Evolutionary conservation across 2,113 vertebrate genomes (phyloP), one percentile per base, ranked within the genome.

Genomic region (Boulengeromyrus knoepffleri): DNA sequence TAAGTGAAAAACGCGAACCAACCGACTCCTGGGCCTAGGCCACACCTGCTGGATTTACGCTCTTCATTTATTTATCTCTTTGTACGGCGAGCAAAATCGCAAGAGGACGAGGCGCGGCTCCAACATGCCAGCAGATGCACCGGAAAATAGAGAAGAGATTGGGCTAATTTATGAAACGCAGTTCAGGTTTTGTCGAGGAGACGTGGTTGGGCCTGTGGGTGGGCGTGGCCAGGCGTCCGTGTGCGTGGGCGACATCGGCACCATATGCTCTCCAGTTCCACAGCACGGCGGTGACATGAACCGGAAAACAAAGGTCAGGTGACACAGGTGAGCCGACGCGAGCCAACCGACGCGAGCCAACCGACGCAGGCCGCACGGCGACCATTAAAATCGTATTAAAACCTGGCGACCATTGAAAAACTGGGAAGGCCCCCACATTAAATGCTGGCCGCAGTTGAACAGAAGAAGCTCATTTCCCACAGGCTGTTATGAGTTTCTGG

Each of bases 351-450:
- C 13, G 8, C 1, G 15, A 46, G 70, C 50, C 70, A 42, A 36
- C 45, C 6, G 47, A 52, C 3, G 31, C 15, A n/a, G 66, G 17
- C 47, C 47, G 27, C 27, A 80, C 47, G 31, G 17, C 47, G 31
- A 46, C 21, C 47, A 74, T 74, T 52, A 80, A 87, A 80, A 52
- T 52, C 89, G 58, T 21, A 87, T 70, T 88, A 87, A 90, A 87
- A 80, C 36, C 74, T 80, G 74, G 74, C 74, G 74, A 15, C 17
- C 19, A 17, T 10, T 0, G 36, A 3, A 42, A 42, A 50, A 89
- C 77, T 58, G 36, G 77, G 39, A 17, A 31, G 45, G 46, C 58
- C 27, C 45, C 46, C 15, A 53, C 70, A 46, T n/a, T 80, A 80
- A 86, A 50, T 47, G 47, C 49, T 42, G 31, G 31, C 46, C 24